phyloP scores from a whole-genome alignment of 2,888 invertebrate species.

The Sycophila texana region DNA sequence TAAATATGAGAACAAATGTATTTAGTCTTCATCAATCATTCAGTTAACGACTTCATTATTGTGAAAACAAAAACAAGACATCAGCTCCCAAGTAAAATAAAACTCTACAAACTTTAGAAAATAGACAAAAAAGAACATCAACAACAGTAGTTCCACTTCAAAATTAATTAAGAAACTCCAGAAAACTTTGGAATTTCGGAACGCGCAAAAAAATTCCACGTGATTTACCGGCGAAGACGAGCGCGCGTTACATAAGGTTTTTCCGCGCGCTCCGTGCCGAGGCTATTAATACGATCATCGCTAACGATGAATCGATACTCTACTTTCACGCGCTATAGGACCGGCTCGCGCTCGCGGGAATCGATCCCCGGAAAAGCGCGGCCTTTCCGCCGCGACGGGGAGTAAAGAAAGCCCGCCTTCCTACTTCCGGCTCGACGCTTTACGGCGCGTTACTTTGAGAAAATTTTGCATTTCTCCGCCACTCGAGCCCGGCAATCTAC shows the following conservation, averaged over 20 bases:
- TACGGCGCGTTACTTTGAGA: constrained; percentile 39
- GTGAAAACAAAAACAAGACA: background rate
- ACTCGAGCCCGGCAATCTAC: constrained; percentile 47
- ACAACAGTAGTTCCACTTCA: background rate
- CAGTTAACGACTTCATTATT: too few relatives aligned
- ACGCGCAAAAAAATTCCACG: background rate
- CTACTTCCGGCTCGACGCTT: constrained; percentile 27
- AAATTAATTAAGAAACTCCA: constrained; percentile 34
- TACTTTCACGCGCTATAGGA: background rate
- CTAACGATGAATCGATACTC: constrained; percentile 2
- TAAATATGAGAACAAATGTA: too few relatives aligned
- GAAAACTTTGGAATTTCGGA: background rate
- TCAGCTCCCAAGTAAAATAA: background rate
- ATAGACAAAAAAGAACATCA: background rate
- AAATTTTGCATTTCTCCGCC: constrained; percentile 52
- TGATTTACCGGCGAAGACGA: background rate
- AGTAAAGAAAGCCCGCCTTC: background rate
- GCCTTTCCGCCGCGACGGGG: background rate
- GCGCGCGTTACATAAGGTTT: background rate
- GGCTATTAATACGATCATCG: constrained; percentile 1
- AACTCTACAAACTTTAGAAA: constrained; percentile 25
- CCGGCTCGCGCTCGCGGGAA: background rate
- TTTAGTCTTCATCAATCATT: too few relatives aligned
- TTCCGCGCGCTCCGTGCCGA: background rate
- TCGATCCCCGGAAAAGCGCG: constrained; percentile 6